Conservation (phyloP, 2,888 invertebrate genomes). For the Campoletis raptor region DNA sequence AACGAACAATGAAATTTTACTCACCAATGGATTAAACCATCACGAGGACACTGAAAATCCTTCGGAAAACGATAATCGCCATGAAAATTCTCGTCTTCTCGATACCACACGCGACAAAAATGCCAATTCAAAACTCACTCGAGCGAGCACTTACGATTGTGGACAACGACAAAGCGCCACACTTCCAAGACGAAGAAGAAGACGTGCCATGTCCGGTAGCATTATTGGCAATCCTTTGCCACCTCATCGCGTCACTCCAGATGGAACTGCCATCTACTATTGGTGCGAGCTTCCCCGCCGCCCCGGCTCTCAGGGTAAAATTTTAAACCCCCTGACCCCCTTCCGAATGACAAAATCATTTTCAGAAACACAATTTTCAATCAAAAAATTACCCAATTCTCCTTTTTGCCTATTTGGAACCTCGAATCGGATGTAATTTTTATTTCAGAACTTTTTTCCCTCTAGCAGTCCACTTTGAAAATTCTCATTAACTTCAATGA, state of each 20-base stretch:
- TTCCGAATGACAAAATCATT: background rate
- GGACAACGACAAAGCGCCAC: constrained; percentile 81
- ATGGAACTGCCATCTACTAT: constrained; percentile 94
- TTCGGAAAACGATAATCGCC: constrained; percentile 56
- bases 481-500: background rate
- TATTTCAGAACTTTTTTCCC: background rate
- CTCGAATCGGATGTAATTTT: background rate
- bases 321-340: constrained; percentile 69
- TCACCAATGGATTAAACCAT: constrained; percentile 35
- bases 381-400: background rate
- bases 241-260: constrained; percentile 91
- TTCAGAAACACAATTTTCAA: background rate
- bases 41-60: constrained; percentile 37
- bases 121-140: constrained; percentile 75
- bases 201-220: constrained; percentile 81
- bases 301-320: constrained; percentile 85
- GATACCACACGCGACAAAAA: constrained; percentile 76
- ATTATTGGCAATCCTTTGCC: constrained; percentile 85
- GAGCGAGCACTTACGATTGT: constrained; percentile 69
- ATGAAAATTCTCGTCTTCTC: constrained; percentile 57
- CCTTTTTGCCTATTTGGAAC: background rate
- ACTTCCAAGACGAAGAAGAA: constrained; percentile 80
- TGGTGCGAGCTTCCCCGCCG: constrained; percentile 92
- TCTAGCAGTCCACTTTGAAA: background rate
- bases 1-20: constrained; percentile 32